Evolutionary conservation across 2,888 invertebrate species (phyloP), one percentile per base, ranked within the genome.

Genomic region (Melanchra persicariae): DNA sequence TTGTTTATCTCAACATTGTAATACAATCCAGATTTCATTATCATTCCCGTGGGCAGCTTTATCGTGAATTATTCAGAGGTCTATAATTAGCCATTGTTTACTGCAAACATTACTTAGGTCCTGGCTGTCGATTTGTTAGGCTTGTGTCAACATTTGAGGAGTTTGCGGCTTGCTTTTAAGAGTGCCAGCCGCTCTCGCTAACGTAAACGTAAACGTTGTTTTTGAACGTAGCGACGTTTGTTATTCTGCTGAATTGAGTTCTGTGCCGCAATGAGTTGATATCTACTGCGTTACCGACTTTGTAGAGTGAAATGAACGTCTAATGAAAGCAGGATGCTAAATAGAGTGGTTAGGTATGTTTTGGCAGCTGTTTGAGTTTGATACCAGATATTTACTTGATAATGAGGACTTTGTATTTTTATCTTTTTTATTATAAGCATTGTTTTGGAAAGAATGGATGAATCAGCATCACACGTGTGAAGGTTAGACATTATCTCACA

Each of bases 21-120:
- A 34, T 19, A 65, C 10, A 64, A 65, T 30, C n/a, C 49, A 34
- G 19, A 60, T 72, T 47, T 54, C 26, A 68, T 59, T 66, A 51
- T 65, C 22, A 61, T 60, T 47, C 52, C 37, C 8, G n/a, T 1
- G 51, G 24, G 15, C 54, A 57, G 24, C 49, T 43, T 58, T 49
- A 26, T 62, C 45, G 34, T 87, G 84, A 85, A 88, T 89, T 79
- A 88, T 89, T 88, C 85, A 87, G 66, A 24, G 61, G 79, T 70
- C 65, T 81, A 82, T 87, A 87, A 87, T 87, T 87, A 87, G 74
- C 70, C 68, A 65, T 80, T 84, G 84, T 85, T 89, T 84, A 83
- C 85, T n/a, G 71, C 83, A 85, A 85, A 83, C 80, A 85, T 83
- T 75, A 82, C 77, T 84, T 81, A 84, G 81, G 73, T 80, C 66